Base-by-base conservation (phyloP, 2,888 invertebrate genomes). In the Uropetala carovei region DNA sequence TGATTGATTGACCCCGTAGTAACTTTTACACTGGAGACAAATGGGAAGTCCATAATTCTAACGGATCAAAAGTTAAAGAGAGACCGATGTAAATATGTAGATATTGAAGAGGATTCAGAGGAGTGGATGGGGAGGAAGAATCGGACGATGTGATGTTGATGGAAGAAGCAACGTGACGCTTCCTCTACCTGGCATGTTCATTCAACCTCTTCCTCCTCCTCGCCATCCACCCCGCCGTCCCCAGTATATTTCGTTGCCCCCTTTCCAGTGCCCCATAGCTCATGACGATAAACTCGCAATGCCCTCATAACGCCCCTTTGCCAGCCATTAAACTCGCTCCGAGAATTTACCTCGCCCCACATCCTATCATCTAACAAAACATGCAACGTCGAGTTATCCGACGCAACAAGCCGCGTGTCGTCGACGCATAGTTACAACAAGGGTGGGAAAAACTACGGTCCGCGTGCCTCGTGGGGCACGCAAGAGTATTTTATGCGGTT, bases 171-270 rank as follows among this genome's bases (percentile, higher is more conserved):
- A 1, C n/a, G 64, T n/a, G 68, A 68, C 18, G 68, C 68, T 68
- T 68, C 18, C 68, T 68, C 68, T 22, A 68, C 68, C 68, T 68
- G 68, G 68, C 68, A 68, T 18, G 68, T 18, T n/a, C 68, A 68
- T 68, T 68, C 68, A n/a, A 22, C 22, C 68, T n/a, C 68, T 60
- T 22, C 68, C 68, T 68, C 68, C 68, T 68, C 68, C 68, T 43
- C 43, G 43, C 5, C 43, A 43, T 43, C 5, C 43, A 43, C 43
- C 43, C 43, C 43, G 1, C 43, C 43, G 43, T 43, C 43, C 43
- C 43, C 43, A n/a, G 43, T 43, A 43, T 43, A 1, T 3, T 43
- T 43, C 43, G 3, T 43, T 43, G 43, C 43, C 43, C 68, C 68
- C 18, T 18, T 68, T 68, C 68, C 43, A 18, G 1, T n/a, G 18